Evolutionary conservation across 2,797 vertebrate genomes (phyloP).

Genomic region (Takifugu ocellatus): DNA sequence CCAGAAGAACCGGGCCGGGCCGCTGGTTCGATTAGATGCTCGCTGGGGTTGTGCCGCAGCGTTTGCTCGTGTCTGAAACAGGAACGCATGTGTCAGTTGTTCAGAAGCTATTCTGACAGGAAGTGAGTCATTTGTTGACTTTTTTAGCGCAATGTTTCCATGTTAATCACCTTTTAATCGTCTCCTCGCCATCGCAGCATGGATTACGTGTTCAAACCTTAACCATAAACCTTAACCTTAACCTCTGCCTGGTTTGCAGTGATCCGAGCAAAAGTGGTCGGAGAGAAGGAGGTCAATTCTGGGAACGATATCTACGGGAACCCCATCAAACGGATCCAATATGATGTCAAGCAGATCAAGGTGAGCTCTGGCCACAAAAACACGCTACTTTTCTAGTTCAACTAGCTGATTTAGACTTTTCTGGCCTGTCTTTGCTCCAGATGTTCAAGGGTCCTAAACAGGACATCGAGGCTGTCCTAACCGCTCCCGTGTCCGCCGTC

Average conservation of each 20-base stretch:
- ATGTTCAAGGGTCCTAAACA: constrained; percentile 96
- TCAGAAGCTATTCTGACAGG: too few species aligned
- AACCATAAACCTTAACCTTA: neutral
- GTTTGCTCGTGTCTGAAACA: too few species aligned
- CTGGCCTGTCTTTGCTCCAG: constrained; percentile 60
- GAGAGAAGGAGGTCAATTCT: constrained; percentile 85
- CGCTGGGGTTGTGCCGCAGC: constrained; percentile 3
- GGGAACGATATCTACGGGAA: constrained; percentile 96
- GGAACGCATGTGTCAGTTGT: too few species aligned
- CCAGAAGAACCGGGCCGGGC: too few species aligned
- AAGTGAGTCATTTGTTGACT: too few species aligned
- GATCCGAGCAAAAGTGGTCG: constrained; percentile 93
- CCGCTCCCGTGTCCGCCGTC: constrained; percentile 92
- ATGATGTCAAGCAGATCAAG: constrained; percentile 98
- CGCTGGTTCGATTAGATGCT: constrained; percentile 9
- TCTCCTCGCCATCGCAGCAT: too few species aligned
- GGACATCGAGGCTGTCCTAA: constrained; percentile 90
- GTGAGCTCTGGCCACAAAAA: constrained; percentile 53
- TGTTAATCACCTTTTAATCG: too few species aligned
- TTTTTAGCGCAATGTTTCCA: too few species aligned
- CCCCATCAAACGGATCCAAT: constrained; percentile 97
- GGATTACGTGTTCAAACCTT: too few species aligned
- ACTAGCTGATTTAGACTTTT: constrained; percentile 8
- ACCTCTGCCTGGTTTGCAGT: constrained; percentile 72
- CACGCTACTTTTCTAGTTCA: neutral